Evolutionary conservation across 2,113 vertebrate genomes (phyloP).

Genomic region (Sminthopsis crassicaudata): DNA sequence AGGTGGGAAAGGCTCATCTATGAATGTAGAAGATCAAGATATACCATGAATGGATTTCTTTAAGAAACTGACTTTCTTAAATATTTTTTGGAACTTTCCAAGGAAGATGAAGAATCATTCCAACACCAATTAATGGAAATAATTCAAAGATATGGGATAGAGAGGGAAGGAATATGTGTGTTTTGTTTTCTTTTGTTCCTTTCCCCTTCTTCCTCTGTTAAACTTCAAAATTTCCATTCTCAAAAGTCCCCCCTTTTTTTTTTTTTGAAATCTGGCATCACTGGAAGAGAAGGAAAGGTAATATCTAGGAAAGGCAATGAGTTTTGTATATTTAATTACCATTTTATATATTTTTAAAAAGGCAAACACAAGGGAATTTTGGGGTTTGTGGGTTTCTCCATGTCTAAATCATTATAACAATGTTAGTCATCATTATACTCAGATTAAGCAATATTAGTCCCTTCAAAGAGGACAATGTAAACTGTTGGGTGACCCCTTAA

Average conservation of each 20-base stretch:
- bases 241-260: neutral
- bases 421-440: conserved; percentile 4
- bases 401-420: neutral
- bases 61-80: conserved; percentile 55
- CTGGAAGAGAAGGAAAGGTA: neutral
- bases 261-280: conserved; percentile 3
- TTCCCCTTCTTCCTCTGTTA: neutral
- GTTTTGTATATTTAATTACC: neutral
- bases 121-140: neutral
- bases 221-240: fast-evolving
- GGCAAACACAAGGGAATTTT: neutral
- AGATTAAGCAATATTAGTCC: neutral
- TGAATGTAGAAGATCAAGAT: neutral
- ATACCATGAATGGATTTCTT: conserved; percentile 46
- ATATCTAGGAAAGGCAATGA: neutral
- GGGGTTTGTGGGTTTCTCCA: neutral
- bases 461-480: neutral
- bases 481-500: neutral
- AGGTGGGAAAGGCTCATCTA: conserved; percentile 65
- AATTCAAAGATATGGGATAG: neutral
- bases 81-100: conserved; percentile 63
- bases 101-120: neutral
- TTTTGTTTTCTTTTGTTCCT: neutral
- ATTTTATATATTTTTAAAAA: neutral
- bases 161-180: neutral